Evolutionary conservation across 2,888 invertebrate species (phyloP).

Genomic region (Mimachlamys varia): DNA sequence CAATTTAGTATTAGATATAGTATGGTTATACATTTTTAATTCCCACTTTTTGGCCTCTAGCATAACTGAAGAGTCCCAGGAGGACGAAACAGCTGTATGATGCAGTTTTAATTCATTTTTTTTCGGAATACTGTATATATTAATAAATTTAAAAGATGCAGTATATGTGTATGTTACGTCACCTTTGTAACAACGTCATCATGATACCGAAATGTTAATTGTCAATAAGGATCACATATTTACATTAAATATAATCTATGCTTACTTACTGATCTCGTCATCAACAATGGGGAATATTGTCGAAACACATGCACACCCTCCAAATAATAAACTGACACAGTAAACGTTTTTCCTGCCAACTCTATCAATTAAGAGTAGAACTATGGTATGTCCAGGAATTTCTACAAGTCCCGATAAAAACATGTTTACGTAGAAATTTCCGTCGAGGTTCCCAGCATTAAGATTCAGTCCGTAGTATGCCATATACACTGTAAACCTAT

Average conservation of each 20-base stretch:
- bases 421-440: constrained; percentile 48
- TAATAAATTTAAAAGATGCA: too few species aligned
- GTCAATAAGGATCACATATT: not conserved
- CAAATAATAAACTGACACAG: constrained; percentile 37
- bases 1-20: too few species aligned
- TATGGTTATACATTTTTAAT: too few species aligned
- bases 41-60: too few species aligned
- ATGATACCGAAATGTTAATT: too few species aligned
- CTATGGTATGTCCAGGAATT: constrained; percentile 42
- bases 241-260: not conserved
- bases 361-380: constrained; percentile 41
- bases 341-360: constrained; percentile 45
- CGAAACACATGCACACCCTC: constrained; percentile 45
- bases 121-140: too few species aligned
- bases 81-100: too few species aligned
- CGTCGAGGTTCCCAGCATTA: constrained; percentile 42
- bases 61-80: too few species aligned
- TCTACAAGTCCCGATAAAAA: constrained; percentile 42
- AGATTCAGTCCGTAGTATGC: constrained; percentile 46
- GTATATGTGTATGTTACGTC: too few species aligned
- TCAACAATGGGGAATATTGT: constrained; percentile 46
- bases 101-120: too few species aligned
- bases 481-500: constrained; percentile 46
- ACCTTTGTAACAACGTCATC: too few species aligned
- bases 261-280: not conserved